Evolutionary conservation across 1,140 invertebrate species (phyloP).

Genomic region (Agrilus planipennis): DNA sequence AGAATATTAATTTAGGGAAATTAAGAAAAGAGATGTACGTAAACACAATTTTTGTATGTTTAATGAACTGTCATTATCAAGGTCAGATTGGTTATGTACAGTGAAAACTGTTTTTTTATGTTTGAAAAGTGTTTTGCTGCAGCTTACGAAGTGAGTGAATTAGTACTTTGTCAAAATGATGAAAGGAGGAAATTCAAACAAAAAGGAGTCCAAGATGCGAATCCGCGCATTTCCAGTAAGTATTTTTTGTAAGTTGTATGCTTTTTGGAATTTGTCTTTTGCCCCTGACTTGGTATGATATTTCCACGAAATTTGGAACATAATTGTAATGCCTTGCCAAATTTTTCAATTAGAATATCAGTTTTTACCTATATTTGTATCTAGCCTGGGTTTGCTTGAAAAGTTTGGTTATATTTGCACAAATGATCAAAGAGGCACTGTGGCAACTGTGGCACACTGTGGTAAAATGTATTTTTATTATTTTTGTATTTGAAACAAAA

Average conservation of each 20-base stretch:
- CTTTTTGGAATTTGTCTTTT: too few species aligned
- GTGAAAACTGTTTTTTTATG: constrained; percentile 13
- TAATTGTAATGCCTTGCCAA: neutral
- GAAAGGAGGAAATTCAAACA: constrained; percentile 63
- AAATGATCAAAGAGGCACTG: too few species aligned
- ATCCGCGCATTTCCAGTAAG: constrained; percentile 95
- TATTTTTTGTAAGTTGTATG: too few species aligned
- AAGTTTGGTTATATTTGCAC: too few species aligned
- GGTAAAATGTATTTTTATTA: constrained; percentile 2
- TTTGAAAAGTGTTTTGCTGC: constrained; percentile 12
- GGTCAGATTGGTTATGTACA: constrained; percentile 12
- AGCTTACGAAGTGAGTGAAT: constrained; percentile 16
- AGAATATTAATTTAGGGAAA: too few species aligned
- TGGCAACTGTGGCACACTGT: too few species aligned
- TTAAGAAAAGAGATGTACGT: too few species aligned
- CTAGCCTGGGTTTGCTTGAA: too few species aligned
- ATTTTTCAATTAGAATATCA: neutral
- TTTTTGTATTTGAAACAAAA: constrained; percentile 3
- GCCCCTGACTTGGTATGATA: neutral
- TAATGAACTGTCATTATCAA: constrained; percentile 3
- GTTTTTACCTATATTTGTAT: neutral
- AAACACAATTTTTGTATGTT: too few species aligned
- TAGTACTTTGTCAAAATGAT: constrained; percentile 35
- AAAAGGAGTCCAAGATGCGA: constrained; percentile 92
- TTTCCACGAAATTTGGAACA: neutral